phyloP scores from a whole-genome alignment of 2,797 vertebrate species.

The Varecia variegata region DNA sequence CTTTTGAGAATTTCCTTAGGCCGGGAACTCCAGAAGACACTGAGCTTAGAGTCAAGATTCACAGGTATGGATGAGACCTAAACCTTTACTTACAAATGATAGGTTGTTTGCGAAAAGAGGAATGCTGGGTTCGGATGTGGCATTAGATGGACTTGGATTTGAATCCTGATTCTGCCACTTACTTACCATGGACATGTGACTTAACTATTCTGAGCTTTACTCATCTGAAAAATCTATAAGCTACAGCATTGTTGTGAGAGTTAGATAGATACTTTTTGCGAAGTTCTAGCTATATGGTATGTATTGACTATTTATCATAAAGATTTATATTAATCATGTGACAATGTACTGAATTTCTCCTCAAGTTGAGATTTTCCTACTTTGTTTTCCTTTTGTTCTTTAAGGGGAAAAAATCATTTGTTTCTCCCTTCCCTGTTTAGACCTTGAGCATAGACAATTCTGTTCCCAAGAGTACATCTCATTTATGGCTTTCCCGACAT shows the following conservation, averaged over 20 bases:
- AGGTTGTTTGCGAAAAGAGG: not conserved
- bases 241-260: not conserved
- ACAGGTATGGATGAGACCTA: not conserved
- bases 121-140: not conserved
- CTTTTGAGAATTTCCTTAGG: not conserved
- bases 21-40: not conserved
- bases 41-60: not conserved
- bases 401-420: not conserved
- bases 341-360: not conserved
- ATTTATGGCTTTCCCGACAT: not conserved
- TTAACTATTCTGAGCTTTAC: not conserved
- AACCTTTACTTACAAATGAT: not conserved
- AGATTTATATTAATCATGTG: not conserved
- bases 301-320: not conserved
- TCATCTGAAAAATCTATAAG: not conserved
- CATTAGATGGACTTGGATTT: not conserved
- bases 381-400: not conserved
- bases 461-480: not conserved
- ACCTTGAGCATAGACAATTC: not conserved
- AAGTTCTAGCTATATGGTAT: not conserved
- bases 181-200: not conserved
- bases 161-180: not conserved
- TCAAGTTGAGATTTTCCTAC: not conserved
- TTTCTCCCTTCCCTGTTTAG: not conserved
- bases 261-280: not conserved